Base-by-base conservation (phyloP, 1,140 invertebrate genomes). In the Episyrphus balteatus region DNA sequence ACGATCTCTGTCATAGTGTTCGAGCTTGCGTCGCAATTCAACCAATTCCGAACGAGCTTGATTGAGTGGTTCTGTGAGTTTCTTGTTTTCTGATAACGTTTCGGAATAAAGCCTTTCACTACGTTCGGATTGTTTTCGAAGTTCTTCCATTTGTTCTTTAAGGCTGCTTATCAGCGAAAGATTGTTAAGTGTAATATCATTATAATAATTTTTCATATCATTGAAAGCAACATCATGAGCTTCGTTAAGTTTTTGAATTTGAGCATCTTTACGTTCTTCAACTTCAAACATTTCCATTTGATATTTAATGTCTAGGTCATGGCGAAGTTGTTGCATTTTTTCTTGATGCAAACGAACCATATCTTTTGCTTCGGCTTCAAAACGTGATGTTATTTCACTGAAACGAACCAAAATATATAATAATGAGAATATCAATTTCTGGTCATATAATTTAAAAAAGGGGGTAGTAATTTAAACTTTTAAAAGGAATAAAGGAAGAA, bases 201-300 rank as follows among this genome's bases (percentile, higher is more conserved):
- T 93, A 56, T 93, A 96, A 71, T 93, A 95, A 64, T 86, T 86
- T 69, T 92, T 94, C 61, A 94, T 83, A 61, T 93, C 86, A 38
- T 78, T 75, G 61, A 92, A 90, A 1, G 86, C 82, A 56, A 82
- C 81, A 50, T 92, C 86, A 61, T 95, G 89, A 55, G 85, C 81
- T 50, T 80, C 80, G 50, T 88, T 86, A 42, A 95, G 63, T 15
- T 82, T 80, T 13, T 81, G 78, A 13, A 93, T 80, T 62, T 93
- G 88, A 44, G 80, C 79, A 66, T 92, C 92, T 68, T 93, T 94
- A 40, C 88, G 75, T 59, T 93, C 88, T 62, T 94, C 89, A 9
- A 92, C 79, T 73, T 93, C 88, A 37, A 82, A 77, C 59, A 92
- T 77, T 72, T 88, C 86, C 59, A 81, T 81, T 51, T 77, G 76